Evolutionary conservation across 2,113 vertebrate species (phyloP).

Genomic region (Sitta europaea): DNA sequence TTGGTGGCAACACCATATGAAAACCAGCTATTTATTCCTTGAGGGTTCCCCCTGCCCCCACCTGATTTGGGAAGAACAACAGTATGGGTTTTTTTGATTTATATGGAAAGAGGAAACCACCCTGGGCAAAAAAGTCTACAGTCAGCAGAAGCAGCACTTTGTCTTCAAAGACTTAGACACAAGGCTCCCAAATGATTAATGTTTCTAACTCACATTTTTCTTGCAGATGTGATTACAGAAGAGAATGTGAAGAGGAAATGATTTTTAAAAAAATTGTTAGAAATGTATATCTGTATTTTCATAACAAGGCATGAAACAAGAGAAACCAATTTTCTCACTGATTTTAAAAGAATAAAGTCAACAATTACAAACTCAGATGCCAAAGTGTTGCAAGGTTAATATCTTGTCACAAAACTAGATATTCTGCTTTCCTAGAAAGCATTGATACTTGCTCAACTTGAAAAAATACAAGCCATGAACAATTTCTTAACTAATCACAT

Average conservation of each 20-base stretch:
- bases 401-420: neutral
- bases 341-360: neutral
- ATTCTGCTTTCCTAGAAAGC: neutral
- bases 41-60: neutral
- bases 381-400: neutral
- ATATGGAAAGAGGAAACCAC: conserved; percentile 45
- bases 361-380: neutral
- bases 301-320: neutral
- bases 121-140: conserved; percentile 23
- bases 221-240: conserved; percentile 44
- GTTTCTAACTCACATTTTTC: conserved; percentile 27
- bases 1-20: neutral
- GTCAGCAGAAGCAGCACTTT: conserved; percentile 46
- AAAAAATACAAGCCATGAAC: neutral
- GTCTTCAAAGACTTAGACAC: conserved; percentile 48
- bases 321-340: neutral
- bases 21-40: neutral
- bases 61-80: conserved; percentile 7
- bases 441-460: neutral
- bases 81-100: conserved; percentile 1
- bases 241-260: neutral
- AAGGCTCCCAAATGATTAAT: conserved; percentile 46
- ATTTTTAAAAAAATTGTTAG: neutral
- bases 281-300: neutral
- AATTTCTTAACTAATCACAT: neutral